Evolutionary conservation across 1,140 invertebrate genomes (phyloP), one percentile per base, ranked within the genome.

Genomic region (Wiebesia pumilae): DNA sequence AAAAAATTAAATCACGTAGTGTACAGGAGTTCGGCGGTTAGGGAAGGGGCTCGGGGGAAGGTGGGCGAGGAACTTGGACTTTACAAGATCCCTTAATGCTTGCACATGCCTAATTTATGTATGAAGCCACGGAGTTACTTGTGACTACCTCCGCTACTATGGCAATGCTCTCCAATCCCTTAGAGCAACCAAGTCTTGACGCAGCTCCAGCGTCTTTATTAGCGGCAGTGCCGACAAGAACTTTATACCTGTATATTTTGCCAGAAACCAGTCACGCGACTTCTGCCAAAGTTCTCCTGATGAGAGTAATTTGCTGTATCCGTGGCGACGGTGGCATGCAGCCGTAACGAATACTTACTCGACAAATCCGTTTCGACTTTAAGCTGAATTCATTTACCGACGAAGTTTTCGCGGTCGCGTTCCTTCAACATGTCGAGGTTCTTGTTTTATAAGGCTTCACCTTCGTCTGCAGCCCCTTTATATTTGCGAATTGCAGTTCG

Each of bases 41-140:
- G 21, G 21, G 38, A 10, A 30, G 47, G 35, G 27, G 51, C 0
- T 47, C 9, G 71, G 51, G 38, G 12, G 69, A 77, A 54, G 35
- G 0, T 2, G 62, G 12, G 33, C 24, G 19, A 62, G 33, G 9
- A 86, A 86, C 67, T 79, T 82, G 80, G 85, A 86, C 81, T 86
- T 86, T 82, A 82, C 85, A 86, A 86, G 80, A 83, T 83, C 85
- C 85, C 80, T 86, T 86, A 83, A 86, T 86, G 81, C 81, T 86
- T 83, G 85, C 86, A 87, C 86, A 83, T 83, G 81, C 81, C 80
- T 87, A 87, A 87, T 87, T 87, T 87, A 87, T 87, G 86, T 83
- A 87, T 87, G 81, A 83, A 87, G 81, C 30, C 30, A 43, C 16
- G 71, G 84, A 78, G 80, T 83, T 83, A 21, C 24, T 65, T 21